Evolutionary conservation across 1,140 invertebrate species (phyloP).

Genomic region (Epicauta chinensis): DNA sequence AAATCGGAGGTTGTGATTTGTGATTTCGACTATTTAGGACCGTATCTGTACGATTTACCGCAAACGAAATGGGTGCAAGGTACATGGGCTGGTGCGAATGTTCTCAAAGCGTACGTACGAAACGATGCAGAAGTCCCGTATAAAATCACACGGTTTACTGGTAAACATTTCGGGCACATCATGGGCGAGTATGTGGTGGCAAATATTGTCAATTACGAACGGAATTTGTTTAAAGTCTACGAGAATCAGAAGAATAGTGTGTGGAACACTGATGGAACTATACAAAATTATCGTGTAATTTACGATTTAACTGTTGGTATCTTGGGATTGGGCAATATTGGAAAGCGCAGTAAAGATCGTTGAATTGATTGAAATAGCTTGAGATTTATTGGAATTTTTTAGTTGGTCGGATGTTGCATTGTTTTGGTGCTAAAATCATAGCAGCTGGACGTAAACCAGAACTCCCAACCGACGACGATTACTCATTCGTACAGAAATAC

Average conservation of each 20-base stretch:
- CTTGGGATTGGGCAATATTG: slow-evolving; percentile 48
- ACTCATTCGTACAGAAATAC: slow-evolving; percentile 32
- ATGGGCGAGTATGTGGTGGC: slow-evolving; percentile 53
- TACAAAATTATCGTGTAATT: slow-evolving; percentile 40
- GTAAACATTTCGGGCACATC: slow-evolving; percentile 45
- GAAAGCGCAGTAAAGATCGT: slow-evolving; percentile 41
- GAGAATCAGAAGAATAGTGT: slow-evolving; percentile 40
- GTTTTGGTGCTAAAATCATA: slow-evolving; percentile 38
- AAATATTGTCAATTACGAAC: slow-evolving; percentile 49
- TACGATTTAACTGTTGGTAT: slow-evolving; percentile 47
- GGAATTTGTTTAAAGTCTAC: slow-evolving; percentile 39
- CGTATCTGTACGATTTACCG: slow-evolving; percentile 39
- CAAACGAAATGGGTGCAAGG: slow-evolving; percentile 46
- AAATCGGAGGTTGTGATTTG: slow-evolving; percentile 38
- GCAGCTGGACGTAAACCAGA: slow-evolving; percentile 40
- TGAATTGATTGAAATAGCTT: slow-evolving; percentile 7
- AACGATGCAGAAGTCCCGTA: slow-evolving; percentile 17
- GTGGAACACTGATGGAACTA: slow-evolving; percentile 42
- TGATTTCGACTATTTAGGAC: slow-evolving; percentile 42
- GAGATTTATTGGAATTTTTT: slow-evolving; percentile 10
- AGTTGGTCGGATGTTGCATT: slow-evolving; percentile 45
- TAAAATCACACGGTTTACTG: slow-evolving; percentile 44
- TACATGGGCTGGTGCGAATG: slow-evolving; percentile 48
- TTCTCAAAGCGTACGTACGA: slow-evolving; percentile 17
- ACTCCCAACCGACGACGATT: slow-evolving; percentile 27